A percentile compares a stretch with the other conserved stretches of the same genome.
Conservation (phyloP, 2,797 vertebrate species). For the Martes flavigula region DNA sequence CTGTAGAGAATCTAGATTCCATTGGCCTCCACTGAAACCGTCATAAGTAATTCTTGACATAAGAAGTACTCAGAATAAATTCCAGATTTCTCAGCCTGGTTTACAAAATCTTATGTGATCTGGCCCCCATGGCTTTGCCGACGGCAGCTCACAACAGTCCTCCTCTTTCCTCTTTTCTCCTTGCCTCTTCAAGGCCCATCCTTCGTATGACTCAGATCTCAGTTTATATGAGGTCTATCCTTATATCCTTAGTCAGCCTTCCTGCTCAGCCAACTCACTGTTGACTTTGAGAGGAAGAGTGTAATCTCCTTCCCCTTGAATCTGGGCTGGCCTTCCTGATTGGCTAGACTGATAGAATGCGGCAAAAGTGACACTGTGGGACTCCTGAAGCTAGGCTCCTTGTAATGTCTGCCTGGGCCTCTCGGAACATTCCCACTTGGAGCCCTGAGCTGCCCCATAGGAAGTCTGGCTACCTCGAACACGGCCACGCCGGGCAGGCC, state of each 20-base stretch:
- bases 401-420: background rate
- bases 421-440: background rate
- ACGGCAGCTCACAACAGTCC: background rate
- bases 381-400: background rate
- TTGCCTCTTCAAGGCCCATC: background rate
- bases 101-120: background rate
- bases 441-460: background rate
- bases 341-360: background rate
- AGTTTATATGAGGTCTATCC: background rate
- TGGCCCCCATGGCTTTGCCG: background rate
- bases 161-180: background rate
- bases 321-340: background rate
- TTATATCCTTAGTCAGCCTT: background rate
- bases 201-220: background rate
- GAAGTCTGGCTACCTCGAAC: background rate
- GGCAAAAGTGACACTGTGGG: background rate
- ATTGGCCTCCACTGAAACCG: background rate
- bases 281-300: background rate
- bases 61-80: background rate
- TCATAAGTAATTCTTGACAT: background rate
- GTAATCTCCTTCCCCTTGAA: background rate
- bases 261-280: background rate
- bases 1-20: background rate
- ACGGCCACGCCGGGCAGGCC: background rate
- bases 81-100: background rate